Conservation (phyloP, 2,797 vertebrate species). For the Nyctalus aviator region DNA sequence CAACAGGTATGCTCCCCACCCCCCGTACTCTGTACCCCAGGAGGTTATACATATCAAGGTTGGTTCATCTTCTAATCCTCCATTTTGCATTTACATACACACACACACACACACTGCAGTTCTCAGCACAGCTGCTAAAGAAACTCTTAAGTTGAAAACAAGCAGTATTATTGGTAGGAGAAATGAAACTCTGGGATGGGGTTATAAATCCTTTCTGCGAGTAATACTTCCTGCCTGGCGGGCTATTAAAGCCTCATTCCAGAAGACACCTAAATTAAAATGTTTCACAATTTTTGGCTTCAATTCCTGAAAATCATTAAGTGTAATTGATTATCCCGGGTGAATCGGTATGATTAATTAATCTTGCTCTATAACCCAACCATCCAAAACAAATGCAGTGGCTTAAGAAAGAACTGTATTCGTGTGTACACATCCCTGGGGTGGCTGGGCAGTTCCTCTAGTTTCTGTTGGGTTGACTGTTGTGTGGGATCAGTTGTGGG, state of each 20-base stretch:
- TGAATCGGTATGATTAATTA: background rate
- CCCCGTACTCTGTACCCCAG: background rate
- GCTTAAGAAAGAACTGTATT: background rate
- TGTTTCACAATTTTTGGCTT: constrained; percentile 44
- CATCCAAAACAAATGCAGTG: background rate
- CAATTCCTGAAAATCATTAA: constrained; percentile 14
- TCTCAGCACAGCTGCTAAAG: constrained; percentile 12
- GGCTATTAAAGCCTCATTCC: background rate
- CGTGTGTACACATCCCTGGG: background rate
- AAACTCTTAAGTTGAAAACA: background rate
- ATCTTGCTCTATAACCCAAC: background rate
- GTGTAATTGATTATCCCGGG: background rate
- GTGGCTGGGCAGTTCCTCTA: background rate
- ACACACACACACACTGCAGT: background rate
- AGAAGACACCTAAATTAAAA: constrained; percentile 39
- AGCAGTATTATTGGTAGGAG: background rate
- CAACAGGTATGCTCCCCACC: background rate
- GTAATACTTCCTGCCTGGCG: background rate
- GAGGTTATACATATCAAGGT: background rate
- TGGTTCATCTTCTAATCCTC: background rate
- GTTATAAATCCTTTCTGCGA: constrained; percentile 2
- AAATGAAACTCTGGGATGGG: constrained; percentile 22
- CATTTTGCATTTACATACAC: background rate
- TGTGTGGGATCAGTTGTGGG: background rate
- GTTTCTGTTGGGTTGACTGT: background rate